Evolutionary conservation across 2,797 vertebrate genomes (phyloP).

Genomic region (Phylloscopus collybita): DNA sequence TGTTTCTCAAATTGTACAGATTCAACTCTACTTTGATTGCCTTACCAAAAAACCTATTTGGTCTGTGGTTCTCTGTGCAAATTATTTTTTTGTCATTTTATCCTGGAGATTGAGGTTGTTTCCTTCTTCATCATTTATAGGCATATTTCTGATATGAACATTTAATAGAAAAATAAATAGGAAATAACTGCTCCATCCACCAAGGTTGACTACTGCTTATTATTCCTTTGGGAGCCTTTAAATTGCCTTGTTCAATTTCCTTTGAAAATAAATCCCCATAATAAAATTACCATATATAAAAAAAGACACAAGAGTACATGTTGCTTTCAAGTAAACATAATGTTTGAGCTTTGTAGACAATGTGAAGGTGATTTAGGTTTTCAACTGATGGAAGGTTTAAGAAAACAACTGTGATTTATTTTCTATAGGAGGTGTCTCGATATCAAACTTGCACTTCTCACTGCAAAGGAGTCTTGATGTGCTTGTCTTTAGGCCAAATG

Average conservation of each 20-base stretch:
- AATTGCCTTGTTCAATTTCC: conserved; percentile 47
- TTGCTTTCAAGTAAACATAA: not conserved
- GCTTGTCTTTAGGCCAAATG: not conserved
- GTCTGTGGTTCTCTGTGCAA: not conserved
- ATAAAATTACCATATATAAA: conserved; percentile 40
- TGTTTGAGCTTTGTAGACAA: not conserved
- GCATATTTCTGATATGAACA: not conserved
- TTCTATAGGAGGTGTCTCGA: not conserved
- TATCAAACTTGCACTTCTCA: not conserved
- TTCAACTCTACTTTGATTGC: not conserved
- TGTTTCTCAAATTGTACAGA: not conserved
- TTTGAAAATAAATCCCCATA: conserved; percentile 38
- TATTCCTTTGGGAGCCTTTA: conserved; percentile 49
- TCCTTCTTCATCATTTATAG: not conserved
- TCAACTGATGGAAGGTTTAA: not conserved
- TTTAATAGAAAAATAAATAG: conserved; percentile 38
- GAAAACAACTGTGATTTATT: not conserved
- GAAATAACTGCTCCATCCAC: conserved; percentile 5
- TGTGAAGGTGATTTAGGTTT: not conserved
- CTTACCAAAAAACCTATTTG: not conserved
- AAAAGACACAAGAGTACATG: not conserved
- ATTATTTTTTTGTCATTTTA: not conserved
- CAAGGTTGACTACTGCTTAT: conserved; percentile 4
- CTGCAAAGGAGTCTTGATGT: not conserved
- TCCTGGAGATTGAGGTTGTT: not conserved